These are phyloP conservation scores for Garra rufa DNA, from an alignment of 2,113 vertebrate genomes.

Conservation along the genomic window DNA sequence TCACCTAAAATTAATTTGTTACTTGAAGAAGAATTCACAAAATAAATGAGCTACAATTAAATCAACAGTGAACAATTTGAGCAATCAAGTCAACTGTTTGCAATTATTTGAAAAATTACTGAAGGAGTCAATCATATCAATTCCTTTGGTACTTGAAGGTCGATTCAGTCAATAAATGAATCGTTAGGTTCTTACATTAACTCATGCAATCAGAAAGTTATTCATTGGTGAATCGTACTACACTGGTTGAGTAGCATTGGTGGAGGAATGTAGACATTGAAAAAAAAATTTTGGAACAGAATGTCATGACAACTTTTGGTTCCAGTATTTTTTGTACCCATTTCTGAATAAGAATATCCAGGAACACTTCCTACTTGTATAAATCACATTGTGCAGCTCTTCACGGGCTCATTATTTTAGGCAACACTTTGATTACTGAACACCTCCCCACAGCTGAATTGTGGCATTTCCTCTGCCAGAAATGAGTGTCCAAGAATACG, in stretches of 20 bases:
- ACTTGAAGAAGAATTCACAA: no score
- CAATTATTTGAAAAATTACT: background rate
- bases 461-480: slow-evolving; percentile 3
- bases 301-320: background rate
- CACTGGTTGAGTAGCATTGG: background rate
- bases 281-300: background rate
- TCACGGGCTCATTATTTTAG: slow-evolving; percentile 24
- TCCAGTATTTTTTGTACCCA: background rate
- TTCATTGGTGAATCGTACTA: background rate
- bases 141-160: background rate
- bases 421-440: background rate
- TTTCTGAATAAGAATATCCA: background rate
- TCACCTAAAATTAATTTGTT: no score
- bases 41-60: no score
- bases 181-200: background rate
- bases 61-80: no score
- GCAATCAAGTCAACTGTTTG: background rate
- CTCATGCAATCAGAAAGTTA: background rate
- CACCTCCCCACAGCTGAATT: background rate
- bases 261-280: background rate
- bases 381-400: slow-evolving; percentile 1
- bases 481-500: slow-evolving; percentile 8
- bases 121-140: background rate
- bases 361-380: slow-evolving; percentile 2
- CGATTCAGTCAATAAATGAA: background rate